phyloP scores from a whole-genome alignment of 2,888 invertebrate species.

The Tenthredo mesomela region DNA sequence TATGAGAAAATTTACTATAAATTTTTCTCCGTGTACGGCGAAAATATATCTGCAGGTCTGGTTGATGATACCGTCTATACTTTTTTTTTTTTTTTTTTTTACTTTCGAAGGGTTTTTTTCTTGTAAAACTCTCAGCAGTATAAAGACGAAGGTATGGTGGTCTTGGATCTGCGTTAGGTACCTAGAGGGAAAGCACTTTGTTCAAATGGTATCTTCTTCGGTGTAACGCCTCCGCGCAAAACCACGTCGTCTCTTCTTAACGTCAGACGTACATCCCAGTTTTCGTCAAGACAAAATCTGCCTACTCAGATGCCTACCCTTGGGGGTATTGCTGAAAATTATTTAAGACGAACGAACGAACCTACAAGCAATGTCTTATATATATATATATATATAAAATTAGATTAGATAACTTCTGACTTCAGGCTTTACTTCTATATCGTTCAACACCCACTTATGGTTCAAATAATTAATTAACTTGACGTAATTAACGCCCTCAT shows the following conservation, averaged over 20 bases:
- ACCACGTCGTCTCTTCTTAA: conserved; percentile 6
- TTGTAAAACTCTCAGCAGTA: not conserved
- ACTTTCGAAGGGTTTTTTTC: not conserved
- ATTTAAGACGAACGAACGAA: not conserved
- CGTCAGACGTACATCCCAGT: conserved; percentile 28
- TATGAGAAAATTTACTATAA: too few species aligned
- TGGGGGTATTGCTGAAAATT: not conserved
- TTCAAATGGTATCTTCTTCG: conserved; percentile 38
- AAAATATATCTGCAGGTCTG: not conserved
- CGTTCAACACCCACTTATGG: not conserved
- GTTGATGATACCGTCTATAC: not conserved
- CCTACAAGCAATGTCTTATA: not conserved
- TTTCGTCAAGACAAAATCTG: conserved; percentile 18
- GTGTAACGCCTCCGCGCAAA: not conserved
- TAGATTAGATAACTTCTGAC: not conserved
- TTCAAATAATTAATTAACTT: not conserved
- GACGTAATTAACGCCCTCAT: not conserved
- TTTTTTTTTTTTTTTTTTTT: not conserved
- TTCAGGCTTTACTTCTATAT: not conserved
- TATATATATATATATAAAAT: too few species aligned
- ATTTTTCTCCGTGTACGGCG: too few species aligned
- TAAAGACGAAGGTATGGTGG: not conserved
- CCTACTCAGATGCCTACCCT: not conserved
- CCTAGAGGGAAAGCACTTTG: conserved; percentile 40
- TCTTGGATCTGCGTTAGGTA: not conserved